A percentile compares a stretch with the other conserved stretches of the same genome.
phyloP scores from a whole-genome alignment of 2,113 vertebrate genomes.

The Butastur rufipennis region DNA sequence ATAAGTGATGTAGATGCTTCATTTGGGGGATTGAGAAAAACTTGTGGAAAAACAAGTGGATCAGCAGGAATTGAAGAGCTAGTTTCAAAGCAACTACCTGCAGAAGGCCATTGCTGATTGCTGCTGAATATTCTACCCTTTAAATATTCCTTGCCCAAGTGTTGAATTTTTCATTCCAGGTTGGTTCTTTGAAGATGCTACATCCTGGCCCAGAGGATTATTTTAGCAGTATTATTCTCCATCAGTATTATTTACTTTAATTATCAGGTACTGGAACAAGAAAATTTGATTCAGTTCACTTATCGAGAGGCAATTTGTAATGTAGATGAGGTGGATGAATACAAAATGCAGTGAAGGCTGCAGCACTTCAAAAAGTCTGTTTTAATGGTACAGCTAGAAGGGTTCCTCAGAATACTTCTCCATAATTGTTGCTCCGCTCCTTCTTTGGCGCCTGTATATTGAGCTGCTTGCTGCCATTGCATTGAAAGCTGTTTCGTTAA shows the following conservation, averaged over 20 bases:
- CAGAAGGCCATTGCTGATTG: not conserved
- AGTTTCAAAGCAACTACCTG: not conserved
- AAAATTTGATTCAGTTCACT: slow-evolving; percentile 1
- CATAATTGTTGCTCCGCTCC: not conserved
- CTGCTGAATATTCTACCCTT: not conserved
- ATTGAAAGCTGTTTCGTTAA: not conserved
- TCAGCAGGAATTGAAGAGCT: not conserved
- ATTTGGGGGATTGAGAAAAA: not conserved
- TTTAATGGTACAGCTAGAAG: not conserved
- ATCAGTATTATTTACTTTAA: slow-evolving; percentile 28
- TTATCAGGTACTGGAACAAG: slow-evolving; percentile 1
- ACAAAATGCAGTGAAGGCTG: not conserved
- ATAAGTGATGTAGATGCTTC: not conserved
- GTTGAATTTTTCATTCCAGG: slow-evolving; percentile 9
- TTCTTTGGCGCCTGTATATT: not conserved
- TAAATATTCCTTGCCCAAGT: not conserved
- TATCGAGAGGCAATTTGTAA: not conserved
- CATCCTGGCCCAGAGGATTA: not conserved
- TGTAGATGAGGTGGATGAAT: not conserved
- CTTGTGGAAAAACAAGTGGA: not conserved
- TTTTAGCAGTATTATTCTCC: slow-evolving; percentile 13
- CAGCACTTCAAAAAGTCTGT: not conserved
- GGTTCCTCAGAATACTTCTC: not conserved
- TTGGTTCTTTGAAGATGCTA: slow-evolving; percentile 1
- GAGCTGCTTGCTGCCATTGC: not conserved